Evolutionary conservation across 2,888 invertebrate genomes (phyloP).

Genomic region (Netelia melanura): DNA sequence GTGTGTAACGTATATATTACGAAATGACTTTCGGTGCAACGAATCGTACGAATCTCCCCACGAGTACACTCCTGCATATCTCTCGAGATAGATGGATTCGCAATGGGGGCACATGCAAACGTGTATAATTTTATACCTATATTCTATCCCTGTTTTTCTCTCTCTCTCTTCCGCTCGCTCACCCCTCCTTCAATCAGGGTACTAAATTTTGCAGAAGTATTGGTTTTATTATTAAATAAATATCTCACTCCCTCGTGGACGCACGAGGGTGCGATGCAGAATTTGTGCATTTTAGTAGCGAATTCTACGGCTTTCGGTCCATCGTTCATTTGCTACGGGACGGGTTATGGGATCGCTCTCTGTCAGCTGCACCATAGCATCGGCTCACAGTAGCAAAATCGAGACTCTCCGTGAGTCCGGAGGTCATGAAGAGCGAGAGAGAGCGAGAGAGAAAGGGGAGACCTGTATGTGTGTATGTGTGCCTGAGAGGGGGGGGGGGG

Average conservation of each 20-base stretch:
- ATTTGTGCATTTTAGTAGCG: conserved; percentile 20
- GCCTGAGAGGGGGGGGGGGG: conserved; percentile 1
- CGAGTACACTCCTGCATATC: conserved; percentile 30
- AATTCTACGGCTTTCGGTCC: not conserved
- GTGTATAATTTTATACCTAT: conserved; percentile 28
- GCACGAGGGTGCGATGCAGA: not conserved
- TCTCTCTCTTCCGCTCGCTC: not conserved
- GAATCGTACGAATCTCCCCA: conserved; percentile 34
- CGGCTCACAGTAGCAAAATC: conserved; percentile 34
- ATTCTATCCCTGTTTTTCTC: not conserved
- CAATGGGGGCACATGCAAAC: conserved; percentile 23
- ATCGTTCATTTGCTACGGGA: conserved; percentile 2
- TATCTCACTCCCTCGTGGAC: not conserved
- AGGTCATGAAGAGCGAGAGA: conserved; percentile 18
- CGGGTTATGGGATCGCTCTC: conserved; percentile 23
- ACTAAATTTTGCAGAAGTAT: conserved; percentile 5
- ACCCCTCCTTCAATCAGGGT: not conserved
- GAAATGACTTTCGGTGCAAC: conserved; percentile 25
- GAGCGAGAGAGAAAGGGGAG: not conserved
- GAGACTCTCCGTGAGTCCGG: conserved; percentile 12
- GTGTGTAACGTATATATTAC: conserved; percentile 4
- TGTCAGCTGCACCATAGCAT: conserved; percentile 16
- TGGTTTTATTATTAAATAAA: not conserved
- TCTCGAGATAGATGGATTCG: conserved; percentile 27
- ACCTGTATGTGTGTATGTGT: no score